Evolutionary conservation across 2,888 invertebrate genomes (phyloP).

Genomic region (Parasteatoda lunata): DNA sequence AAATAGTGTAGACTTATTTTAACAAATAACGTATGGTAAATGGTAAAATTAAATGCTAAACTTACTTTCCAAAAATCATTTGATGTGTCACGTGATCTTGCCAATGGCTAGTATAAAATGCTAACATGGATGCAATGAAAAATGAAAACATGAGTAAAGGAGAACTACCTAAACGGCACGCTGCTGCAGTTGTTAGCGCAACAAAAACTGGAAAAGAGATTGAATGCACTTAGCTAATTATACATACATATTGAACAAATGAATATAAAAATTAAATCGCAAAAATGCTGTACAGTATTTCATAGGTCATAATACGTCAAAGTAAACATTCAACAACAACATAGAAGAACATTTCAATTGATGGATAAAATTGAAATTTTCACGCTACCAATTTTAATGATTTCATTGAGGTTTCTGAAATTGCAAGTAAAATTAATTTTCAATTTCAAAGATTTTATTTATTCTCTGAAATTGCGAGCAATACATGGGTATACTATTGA

Average conservation of each 20-base stretch:
- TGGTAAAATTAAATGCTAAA: conserved; percentile 12
- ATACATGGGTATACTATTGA: too few relatives aligned
- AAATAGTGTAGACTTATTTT: neutral
- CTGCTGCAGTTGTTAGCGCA: conserved; percentile 94
- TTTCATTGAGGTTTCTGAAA: too few relatives aligned
- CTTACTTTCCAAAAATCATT: conserved; percentile 81
- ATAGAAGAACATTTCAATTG: too few relatives aligned
- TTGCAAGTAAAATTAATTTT: too few relatives aligned
- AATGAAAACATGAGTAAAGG: conserved; percentile 90
- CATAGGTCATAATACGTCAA: too few relatives aligned
- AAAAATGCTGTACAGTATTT: too few relatives aligned
- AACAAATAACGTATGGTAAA: neutral
- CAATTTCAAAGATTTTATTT: too few relatives aligned
- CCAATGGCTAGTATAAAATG: conserved; percentile 70
- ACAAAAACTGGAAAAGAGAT: conserved; percentile 84
- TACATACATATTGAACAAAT: neutral
- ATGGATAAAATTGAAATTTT: too few relatives aligned
- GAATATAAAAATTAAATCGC: too few relatives aligned
- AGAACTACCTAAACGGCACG: conserved; percentile 91
- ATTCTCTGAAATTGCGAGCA: too few relatives aligned
- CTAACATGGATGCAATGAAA: conserved; percentile 64
- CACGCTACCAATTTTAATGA: too few relatives aligned
- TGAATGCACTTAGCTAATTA: neutral
- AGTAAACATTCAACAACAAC: too few relatives aligned
- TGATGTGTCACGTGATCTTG: conserved; percentile 69